Evolutionary conservation across 1,140 invertebrate species (phyloP), one percentile per base, ranked within the genome.

Genomic region (Antheraea pernyi): DNA sequence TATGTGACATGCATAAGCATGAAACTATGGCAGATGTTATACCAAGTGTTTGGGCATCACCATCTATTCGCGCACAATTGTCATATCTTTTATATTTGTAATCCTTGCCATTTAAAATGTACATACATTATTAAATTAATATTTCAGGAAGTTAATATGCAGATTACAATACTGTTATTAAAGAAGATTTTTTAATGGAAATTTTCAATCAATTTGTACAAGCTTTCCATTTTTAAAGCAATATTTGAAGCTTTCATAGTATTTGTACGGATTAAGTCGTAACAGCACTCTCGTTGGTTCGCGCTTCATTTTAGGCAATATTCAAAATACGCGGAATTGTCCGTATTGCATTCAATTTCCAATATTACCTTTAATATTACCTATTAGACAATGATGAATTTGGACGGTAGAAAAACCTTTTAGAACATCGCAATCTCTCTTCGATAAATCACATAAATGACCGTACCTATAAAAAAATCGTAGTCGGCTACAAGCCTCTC

Each of bases 211-310:
- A 65, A 48, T 65, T 65, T 48, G 7, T 19, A 65, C 18, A 22
- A 11, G 64, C 8, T 11, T 65, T 39, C 18, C 30, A n/a, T 37
- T 63, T 22, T 63, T 63, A 37, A 48, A 13, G 42, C 11, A 65
- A 46, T 65, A 39, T 19, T 65, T 64, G 13, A 64, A 64, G 62
- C 62, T 19, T 64, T 65, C 13, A 63, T n/a, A 63, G 13, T 65
- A 65, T 65, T 65, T 65, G 42, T 19, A 19, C 42, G 64, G 64
- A 65, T 65, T 46, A 65, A 53, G 19, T 19, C 46, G n/a, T 61
- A 36, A 61, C 16, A 36, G 19, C 60, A 53, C 46, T 53, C 16
- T 53, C 13, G 46, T 53, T 53, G 11, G 16, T 53, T 53, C 39
- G 46, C 16, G 2, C 16, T 53, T 53, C 46, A 53, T 53, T 53